Base-by-base conservation (phyloP, 64 coral and sea anemone genomes). In the Pocillopora damicornis region DNA sequence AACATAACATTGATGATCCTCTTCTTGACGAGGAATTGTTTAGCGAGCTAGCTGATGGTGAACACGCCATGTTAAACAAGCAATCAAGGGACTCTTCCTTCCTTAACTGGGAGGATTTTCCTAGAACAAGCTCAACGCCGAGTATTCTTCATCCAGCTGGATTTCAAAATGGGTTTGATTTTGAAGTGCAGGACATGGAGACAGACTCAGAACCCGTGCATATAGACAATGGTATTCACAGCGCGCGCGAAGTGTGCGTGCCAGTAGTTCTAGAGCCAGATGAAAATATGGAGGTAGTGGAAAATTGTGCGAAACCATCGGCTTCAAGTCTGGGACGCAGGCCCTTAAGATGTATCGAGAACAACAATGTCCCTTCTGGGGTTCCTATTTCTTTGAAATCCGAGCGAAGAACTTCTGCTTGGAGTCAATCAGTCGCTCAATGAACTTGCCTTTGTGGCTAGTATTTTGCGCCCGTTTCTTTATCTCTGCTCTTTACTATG, bases 51-150 rank as follows among this genome's bases (percentile, higher is more conserved):
- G 74, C 66, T 9, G 94, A 88, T 67, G 90, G 78, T 0, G 25
- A 93, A 36, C 51, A 87, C 0, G 83, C 91, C 16, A 76, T 97
- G 61, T 87, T 97, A 11, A 97, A 97, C 74, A 93, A 89, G 35
- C 94, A 92, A 12, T 82, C 86, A 13, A 91, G 71, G 11, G 88
- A 97, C 59, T 93, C 94, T 26, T 97, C 94, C 9, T 95, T 95
- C 81, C 81, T 93, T 16, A 88, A 83, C 15, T 92, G 88, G n/a
- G 94, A 93, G 4, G 88, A 90, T 17, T 93, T 87, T 73, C 75
- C 84, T 16, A 86, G 94, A 9, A 93, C 79, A 0, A 92, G 90
- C 9, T 97, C 94, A 35, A 97, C 94, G 1, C 94, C 94, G 14
- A 97, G 94, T 42, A 93, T 97, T 80, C 76, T 97, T 68, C 82